These are phyloP conservation scores for Hoplodrina ambigua DNA, from an alignment of 2,888 invertebrate genomes.

Conservation along the genomic window DNA sequence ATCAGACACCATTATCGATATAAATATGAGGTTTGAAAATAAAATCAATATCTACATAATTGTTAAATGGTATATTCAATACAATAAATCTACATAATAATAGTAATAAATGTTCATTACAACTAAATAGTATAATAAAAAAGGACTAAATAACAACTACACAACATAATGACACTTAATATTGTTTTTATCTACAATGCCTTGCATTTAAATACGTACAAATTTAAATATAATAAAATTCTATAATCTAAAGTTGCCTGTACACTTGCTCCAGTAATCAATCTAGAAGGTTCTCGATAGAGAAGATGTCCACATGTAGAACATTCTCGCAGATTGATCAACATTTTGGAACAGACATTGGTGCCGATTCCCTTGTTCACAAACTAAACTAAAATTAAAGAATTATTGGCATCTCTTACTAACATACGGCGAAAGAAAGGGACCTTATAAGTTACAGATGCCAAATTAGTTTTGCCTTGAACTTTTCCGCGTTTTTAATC, in stretches of 20 bases:
- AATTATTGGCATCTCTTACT: too few relatives aligned
- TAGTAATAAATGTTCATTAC: conserved; percentile 56
- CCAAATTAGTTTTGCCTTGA: too few relatives aligned
- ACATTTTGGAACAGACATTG: neutral
- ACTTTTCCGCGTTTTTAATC: too few relatives aligned
- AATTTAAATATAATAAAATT: conserved; percentile 20
- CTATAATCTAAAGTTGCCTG: conserved; percentile 17
- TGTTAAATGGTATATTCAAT: conserved; percentile 65
- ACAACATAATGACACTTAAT: conserved; percentile 54
- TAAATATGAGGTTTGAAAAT: conserved; percentile 28
- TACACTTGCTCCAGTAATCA: conserved; percentile 32
- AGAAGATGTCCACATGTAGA: conserved; percentile 1
- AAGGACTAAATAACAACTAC: conserved; percentile 55
- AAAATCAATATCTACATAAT: conserved; percentile 55
- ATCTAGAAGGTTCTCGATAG: conserved; percentile 14
- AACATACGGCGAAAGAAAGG: too few relatives aligned
- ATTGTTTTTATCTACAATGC: conserved; percentile 26
- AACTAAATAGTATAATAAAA: conserved; percentile 56
- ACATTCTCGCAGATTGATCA: conserved; percentile 7
- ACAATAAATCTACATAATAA: conserved; percentile 56
- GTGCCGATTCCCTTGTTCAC: too few relatives aligned
- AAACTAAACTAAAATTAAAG: too few relatives aligned
- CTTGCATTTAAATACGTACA: conserved; percentile 46
- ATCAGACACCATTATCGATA: neutral
- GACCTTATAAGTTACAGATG: too few relatives aligned